Conservation (phyloP, 2,888 invertebrate genomes). For the Carpatolechia fugitivella region DNA sequence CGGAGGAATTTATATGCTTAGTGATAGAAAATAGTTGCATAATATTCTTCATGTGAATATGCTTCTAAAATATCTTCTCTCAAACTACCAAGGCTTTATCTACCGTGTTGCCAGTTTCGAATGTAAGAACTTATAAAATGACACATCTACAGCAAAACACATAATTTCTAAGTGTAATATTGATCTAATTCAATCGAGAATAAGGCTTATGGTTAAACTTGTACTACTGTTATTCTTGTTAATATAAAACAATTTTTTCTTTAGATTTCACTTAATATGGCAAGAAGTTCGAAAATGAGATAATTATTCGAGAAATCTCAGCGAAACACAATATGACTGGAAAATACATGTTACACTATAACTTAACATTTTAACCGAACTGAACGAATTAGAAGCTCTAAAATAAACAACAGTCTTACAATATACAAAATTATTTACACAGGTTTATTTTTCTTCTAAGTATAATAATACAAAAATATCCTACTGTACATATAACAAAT, state of each 20-base stretch:
- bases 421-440: slow-evolving; percentile 75
- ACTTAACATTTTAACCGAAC: slow-evolving; percentile 59
- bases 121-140: too few relatives aligned
- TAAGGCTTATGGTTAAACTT: slow-evolving; percentile 21
- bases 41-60: too few relatives aligned
- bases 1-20: too few relatives aligned
- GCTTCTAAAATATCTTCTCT: too few relatives aligned
- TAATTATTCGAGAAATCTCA: slow-evolving; percentile 26
- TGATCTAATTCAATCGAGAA: too few relatives aligned
- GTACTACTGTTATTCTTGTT: slow-evolving; percentile 34
- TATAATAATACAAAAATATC: slow-evolving; percentile 66
- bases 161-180: too few relatives aligned
- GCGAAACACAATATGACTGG: slow-evolving; percentile 59
- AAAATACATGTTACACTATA: slow-evolving; percentile 69
- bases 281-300: slow-evolving; percentile 36
- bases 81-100: too few relatives aligned
- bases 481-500: slow-evolving; percentile 76
- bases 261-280: slow-evolving; percentile 32
- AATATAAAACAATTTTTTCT: slow-evolving; percentile 29
- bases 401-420: slow-evolving; percentile 78
- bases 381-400: slow-evolving; percentile 76
- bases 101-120: too few relatives aligned
- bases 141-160: too few relatives aligned
- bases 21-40: too few relatives aligned
- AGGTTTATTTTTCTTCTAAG: slow-evolving; percentile 50